Percentiles rank a stretch among this genome's conserved stretches.
Conservation (phyloP, 2,113 vertebrate genomes). For the Eonycteris spelaea region DNA sequence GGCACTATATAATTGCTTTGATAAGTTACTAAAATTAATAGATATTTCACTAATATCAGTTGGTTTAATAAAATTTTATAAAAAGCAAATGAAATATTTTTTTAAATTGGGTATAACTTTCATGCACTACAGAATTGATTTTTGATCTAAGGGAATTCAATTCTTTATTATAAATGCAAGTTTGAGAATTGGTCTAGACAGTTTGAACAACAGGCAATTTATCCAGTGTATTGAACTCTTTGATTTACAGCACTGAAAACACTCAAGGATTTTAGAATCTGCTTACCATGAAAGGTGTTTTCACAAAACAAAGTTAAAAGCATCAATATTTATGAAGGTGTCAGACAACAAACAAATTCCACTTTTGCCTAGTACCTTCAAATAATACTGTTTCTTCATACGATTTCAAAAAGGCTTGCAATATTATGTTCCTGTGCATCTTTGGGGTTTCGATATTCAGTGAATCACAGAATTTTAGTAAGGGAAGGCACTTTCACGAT, state of each 20-base stretch:
- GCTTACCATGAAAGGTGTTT: neutral
- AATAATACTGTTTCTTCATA: neutral
- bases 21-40: neutral
- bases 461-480: neutral
- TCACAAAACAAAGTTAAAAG: neutral
- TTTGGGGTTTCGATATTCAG: neutral
- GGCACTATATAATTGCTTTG: neutral
- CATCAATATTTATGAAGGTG: slow-evolving; percentile 7
- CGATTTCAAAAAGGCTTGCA: neutral
- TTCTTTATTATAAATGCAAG: neutral
- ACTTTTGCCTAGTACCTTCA: neutral
- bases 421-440: neutral
- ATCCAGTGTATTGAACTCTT: neutral
- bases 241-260: neutral
- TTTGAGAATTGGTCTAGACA: slow-evolving; percentile 20
- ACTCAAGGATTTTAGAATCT: slow-evolving; percentile 5
- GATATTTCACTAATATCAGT: neutral
- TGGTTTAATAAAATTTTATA: neutral
- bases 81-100: slow-evolving; percentile 7
- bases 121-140: neutral
- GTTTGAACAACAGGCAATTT: neutral
- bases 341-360: neutral
- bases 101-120: neutral
- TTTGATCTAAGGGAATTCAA: neutral
- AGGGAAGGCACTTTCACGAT: neutral